A percentile compares a stretch with the other conserved stretches of the same genome.
Evolutionary conservation across 2,797 vertebrate genomes (phyloP).

Genomic region (Propithecus perrieri): DNA sequence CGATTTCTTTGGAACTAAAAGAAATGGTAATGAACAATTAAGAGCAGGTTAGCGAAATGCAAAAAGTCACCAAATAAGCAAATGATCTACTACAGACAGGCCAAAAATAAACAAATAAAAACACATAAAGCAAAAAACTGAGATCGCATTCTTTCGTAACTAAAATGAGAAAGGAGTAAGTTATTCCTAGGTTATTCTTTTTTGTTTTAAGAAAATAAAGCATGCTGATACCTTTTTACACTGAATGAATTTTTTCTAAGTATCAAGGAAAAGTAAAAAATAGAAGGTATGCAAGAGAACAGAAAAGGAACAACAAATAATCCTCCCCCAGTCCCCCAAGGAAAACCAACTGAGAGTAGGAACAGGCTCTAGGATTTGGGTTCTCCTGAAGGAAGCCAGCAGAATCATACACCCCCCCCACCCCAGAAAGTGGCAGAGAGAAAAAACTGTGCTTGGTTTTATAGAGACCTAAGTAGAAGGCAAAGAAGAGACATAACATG

Average conservation of each 20-base stretch:
- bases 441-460: not conserved
- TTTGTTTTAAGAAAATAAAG: constrained; percentile 19
- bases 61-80: not conserved
- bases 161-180: not conserved
- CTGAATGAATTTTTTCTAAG: not conserved
- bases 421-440: not conserved
- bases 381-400: not conserved
- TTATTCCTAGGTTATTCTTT: not conserved
- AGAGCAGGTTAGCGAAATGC: not conserved
- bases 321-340: too few relatives aligned
- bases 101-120: not conserved
- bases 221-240: not conserved
- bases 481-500: not conserved
- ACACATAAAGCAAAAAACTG: not conserved
- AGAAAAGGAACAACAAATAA: not conserved
- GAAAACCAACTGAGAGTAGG: not conserved
- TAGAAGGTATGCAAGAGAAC: not conserved
- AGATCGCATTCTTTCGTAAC: not conserved
- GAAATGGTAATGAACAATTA: not conserved
- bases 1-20: not conserved
- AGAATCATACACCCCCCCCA: not conserved
- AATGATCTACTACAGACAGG: not conserved
- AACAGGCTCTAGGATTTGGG: not conserved
- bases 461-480: not conserved
- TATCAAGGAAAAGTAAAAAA: not conserved